Evolutionary conservation across 1,140 invertebrate genomes (phyloP), one percentile per base, ranked within the genome.

Genomic region (Zaprionus gabonicus): DNA sequence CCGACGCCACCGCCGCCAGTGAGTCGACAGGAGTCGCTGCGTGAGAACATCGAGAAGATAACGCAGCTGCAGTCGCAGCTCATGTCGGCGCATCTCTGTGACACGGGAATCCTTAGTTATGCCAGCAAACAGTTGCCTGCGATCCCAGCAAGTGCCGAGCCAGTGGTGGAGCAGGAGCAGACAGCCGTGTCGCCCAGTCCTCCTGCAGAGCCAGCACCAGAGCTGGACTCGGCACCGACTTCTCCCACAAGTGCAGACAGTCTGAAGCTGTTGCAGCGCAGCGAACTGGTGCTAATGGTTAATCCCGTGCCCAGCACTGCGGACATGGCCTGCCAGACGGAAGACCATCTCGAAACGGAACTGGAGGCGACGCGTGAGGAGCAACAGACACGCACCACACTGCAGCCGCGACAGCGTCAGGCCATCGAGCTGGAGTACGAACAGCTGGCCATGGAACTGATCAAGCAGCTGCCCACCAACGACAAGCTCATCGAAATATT

Each of bases 401-500:
- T 92, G 44, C 91, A 92, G 41, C 93, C 93, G 10, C 93, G 93
- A 59, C 93, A 93, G 93, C 96, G 96, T 59, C 93, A 96, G 15
- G 94, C 95, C 58, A 97, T 97, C 85, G 97, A 97, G 93, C 94
- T 97, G 67, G 97, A 97, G 76, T 97, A 96, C 93, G 97, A 97
- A 80, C 94, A 95, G 78, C 93, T 97, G 62, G 96, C 96, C 23
- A 92, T 95, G 73, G 96, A 97, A 85, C 94, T 97, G 53, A 95
- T 95, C 31, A 95, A 95, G 91, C 95, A 96, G 68, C 93, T 97
- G 63, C 94, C 94, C 34, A 95, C 95, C 15, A 94, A 80, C 46
- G 95, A 96, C 76, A 96, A 95, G 87, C 94, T 97, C 58, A 95
- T 95, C 81, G 94, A 95, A 56, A 94, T 97, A 77, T 93, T 97